Evolutionary conservation across 2,797 vertebrate genomes (phyloP).

Genomic region (Remorina albescens): DNA sequence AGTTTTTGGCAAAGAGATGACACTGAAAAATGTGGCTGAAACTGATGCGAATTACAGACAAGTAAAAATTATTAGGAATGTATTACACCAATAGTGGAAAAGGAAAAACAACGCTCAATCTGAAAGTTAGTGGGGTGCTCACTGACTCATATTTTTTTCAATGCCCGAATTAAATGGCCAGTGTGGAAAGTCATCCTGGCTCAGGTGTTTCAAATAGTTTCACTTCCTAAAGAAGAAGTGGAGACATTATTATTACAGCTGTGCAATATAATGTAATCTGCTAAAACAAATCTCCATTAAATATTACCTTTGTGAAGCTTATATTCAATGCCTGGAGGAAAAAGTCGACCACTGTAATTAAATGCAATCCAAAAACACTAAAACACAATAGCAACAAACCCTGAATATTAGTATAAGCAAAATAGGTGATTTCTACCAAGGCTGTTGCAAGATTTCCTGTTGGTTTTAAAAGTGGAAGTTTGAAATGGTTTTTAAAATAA

Average conservation of each 20-base stretch:
- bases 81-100: conserved; percentile 20
- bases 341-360: conserved; percentile 39
- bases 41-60: not conserved
- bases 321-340: conserved; percentile 38
- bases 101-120: not conserved
- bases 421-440: conserved; percentile 3
- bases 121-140: not conserved
- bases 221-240: conserved; percentile 13
- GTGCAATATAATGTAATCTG: conserved; percentile 38
- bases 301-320: conserved; percentile 54
- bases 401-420: conserved; percentile 21
- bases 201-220: not conserved
- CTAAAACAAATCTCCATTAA: conserved; percentile 50
- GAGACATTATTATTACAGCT: conserved; percentile 29
- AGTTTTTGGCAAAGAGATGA: not conserved
- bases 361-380: conserved; percentile 40
- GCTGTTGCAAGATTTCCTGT: not conserved
- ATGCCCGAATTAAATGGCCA: not conserved
- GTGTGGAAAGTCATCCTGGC: not conserved
- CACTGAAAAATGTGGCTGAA: not conserved
- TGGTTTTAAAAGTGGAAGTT: not conserved
- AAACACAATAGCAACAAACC: conserved; percentile 7
- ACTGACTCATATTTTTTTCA: conserved; percentile 5
- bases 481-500: not conserved
- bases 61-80: conserved; percentile 21